Conservation (phyloP, 2,888 invertebrate species). For the Eumacrocentrus americanus region DNA sequence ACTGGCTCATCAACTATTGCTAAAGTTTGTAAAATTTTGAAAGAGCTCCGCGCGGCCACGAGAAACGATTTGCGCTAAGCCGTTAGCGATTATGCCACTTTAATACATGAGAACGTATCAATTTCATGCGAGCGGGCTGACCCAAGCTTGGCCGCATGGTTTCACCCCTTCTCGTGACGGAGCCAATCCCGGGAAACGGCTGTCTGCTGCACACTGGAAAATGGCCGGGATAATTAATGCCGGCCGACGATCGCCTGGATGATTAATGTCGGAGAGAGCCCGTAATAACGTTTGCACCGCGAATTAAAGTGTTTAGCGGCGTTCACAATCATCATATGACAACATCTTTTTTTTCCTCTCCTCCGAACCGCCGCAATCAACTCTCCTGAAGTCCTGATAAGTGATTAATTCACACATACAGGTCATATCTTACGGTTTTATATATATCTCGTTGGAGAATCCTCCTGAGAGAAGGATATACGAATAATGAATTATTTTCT, state of each 20-base stretch:
- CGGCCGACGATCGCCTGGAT: constrained; percentile 52
- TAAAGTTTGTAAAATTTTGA: neutral
- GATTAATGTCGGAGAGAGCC: constrained; percentile 51
- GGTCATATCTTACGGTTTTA: too few species aligned
- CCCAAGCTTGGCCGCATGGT: constrained; percentile 26
- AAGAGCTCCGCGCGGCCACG: constrained; percentile 10
- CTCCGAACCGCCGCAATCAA: too few species aligned
- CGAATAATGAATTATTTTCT: constrained; percentile 22
- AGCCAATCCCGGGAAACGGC: constrained; percentile 41
- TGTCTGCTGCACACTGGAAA: constrained; percentile 46
- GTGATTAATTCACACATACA: too few species aligned
- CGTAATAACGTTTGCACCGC: constrained; percentile 51
- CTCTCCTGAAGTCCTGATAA: too few species aligned
- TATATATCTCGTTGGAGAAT: too few species aligned
- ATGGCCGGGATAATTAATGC: constrained; percentile 58
- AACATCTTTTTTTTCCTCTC: neutral
- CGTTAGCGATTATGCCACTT: constrained; percentile 45
- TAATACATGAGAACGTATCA: constrained; percentile 56
- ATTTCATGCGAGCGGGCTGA: constrained; percentile 51
- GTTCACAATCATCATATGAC: constrained; percentile 5
- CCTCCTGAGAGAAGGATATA: too few species aligned
- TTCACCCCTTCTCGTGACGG: constrained; percentile 13
- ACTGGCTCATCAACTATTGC: too few species aligned
- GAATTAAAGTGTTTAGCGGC: constrained; percentile 51
- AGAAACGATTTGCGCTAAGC: constrained; percentile 45